These are phyloP conservation scores for Junco hyemalis DNA, from an alignment of 2,113 vertebrate genomes.

Conservation along the genomic window DNA sequence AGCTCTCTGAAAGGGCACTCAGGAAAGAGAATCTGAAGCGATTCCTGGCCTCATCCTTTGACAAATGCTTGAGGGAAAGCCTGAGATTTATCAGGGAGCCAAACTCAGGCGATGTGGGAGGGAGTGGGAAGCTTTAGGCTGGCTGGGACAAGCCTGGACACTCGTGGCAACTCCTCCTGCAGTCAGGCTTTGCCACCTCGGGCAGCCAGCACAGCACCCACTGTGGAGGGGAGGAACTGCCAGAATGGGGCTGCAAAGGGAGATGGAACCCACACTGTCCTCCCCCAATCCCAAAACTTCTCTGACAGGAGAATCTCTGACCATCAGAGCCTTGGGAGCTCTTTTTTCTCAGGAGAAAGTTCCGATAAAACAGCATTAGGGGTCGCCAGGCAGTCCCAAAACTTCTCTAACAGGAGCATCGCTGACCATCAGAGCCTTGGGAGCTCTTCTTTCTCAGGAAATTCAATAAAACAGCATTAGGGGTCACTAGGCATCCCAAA, in stretches of 20 bases:
- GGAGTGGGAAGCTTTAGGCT: background rate
- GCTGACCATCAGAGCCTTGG: background rate
- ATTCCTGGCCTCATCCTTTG: background rate
- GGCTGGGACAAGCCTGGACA: background rate
- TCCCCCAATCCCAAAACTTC: fast-evolving
- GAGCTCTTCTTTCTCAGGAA: background rate
- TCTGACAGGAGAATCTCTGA: background rate
- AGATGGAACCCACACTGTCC: background rate
- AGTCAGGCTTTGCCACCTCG: background rate
- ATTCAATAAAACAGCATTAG: no score
- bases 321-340: background rate
- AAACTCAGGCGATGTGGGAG: fast-evolving
- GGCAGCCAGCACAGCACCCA: background rate
- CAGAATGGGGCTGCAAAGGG: background rate
- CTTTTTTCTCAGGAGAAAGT: no score
- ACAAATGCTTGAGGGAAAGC: background rate
- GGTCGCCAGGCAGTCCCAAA: background rate
- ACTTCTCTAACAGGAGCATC: background rate
- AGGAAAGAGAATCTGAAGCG: background rate
- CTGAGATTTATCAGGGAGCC: background rate
- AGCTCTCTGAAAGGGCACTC: fast-evolving
- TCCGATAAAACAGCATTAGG: no score
- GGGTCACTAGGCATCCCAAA: background rate
- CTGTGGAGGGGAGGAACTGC: background rate
- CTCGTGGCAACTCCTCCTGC: background rate